These are phyloP conservation scores for Nomia melanderi DNA, from an alignment of 1,140 invertebrate species.

Conservation along the genomic window DNA sequence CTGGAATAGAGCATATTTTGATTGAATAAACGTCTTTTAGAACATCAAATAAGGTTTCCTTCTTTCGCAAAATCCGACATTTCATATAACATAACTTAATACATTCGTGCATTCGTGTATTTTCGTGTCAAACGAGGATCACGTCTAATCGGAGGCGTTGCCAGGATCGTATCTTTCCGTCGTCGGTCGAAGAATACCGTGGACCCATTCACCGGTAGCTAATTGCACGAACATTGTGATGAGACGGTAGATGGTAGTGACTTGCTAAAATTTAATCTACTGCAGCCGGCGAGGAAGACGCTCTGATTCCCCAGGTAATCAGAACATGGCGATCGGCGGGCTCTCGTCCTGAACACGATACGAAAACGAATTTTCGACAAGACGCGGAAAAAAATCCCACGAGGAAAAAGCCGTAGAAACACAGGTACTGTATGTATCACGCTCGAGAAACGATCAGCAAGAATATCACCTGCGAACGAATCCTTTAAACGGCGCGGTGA, in stretches of 20 bases:
- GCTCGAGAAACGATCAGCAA: background rate
- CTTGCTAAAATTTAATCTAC: conserved; percentile 58
- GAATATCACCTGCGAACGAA: background rate
- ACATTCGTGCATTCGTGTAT: no score
- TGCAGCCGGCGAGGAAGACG: conserved; percentile 43
- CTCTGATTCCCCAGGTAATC: conserved; percentile 66
- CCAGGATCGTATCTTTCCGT: background rate
- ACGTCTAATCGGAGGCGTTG: background rate
- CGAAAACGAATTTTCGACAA: conserved; percentile 45
- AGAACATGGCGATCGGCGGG: conserved; percentile 63
- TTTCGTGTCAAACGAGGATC: background rate
- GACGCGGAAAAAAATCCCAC: background rate
- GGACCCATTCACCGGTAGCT: conserved; percentile 38
- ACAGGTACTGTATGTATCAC: background rate
- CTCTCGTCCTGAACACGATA: conserved; percentile 49
- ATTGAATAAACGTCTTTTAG: no score
- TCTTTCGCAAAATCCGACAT: no score
- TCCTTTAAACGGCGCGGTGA: background rate
- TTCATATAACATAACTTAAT: no score
- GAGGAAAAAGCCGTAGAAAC: background rate
- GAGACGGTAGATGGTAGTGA: conserved; percentile 37
- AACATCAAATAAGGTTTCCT: no score
- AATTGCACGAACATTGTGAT: conserved; percentile 42
- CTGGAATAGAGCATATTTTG: no score
- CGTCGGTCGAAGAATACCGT: conserved; percentile 7